Conservation (phyloP, 2,797 vertebrate genomes). For the Gymnocypris eckloni region DNA sequence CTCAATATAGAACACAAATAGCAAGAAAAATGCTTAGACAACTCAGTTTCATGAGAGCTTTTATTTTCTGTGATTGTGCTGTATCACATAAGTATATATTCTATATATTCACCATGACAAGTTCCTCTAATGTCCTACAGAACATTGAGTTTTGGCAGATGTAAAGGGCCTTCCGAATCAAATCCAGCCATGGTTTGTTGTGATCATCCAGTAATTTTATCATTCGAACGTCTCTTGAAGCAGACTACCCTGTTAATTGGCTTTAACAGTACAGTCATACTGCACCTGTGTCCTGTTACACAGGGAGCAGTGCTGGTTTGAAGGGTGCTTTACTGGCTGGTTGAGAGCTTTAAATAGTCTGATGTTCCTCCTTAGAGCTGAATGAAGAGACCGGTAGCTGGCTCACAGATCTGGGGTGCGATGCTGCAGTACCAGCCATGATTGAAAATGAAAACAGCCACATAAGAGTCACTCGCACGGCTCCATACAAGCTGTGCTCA, state of each 20-base stretch:
- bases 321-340: constrained; percentile 65
- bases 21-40: neutral
- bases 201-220: constrained; percentile 25
- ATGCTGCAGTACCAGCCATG: constrained; percentile 20
- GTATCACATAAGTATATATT: neutral
- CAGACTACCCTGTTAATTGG: constrained; percentile 66
- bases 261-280: constrained; percentile 69
- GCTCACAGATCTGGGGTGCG: constrained; percentile 8
- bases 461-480: constrained; percentile 61
- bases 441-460: constrained; percentile 28
- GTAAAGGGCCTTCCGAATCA: constrained; percentile 7
- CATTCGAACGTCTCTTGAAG: constrained; percentile 36
- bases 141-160: constrained; percentile 2
- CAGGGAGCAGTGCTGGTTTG: constrained; percentile 68
- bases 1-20: neutral
- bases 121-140: neutral
- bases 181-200: constrained; percentile 27
- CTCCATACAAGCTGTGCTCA: constrained; percentile 28
- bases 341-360: constrained; percentile 70
- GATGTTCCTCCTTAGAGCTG: constrained; percentile 69
- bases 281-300: constrained; percentile 64
- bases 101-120: neutral
- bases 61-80: neutral
- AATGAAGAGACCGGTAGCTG: constrained; percentile 57
- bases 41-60: neutral